These are phyloP conservation scores for Elaphurus davidianus DNA, from an alignment of 2,113 vertebrate genomes.

Conservation along the genomic window DNA sequence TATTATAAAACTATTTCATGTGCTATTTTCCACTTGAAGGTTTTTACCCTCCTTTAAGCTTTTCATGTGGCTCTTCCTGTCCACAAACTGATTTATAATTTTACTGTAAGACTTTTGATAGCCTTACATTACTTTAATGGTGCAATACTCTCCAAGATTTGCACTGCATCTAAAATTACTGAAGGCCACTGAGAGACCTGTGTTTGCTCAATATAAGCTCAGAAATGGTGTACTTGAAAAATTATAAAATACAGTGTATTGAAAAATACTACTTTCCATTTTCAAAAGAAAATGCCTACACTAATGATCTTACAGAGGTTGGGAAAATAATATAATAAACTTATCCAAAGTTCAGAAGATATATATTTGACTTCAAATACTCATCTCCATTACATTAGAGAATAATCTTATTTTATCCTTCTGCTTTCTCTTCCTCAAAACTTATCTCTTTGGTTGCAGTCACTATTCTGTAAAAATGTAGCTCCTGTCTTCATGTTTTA, in stretches of 20 bases:
- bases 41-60: not conserved
- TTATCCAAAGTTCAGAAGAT: not conserved
- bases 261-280: constrained; percentile 32
- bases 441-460: not conserved
- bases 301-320: not conserved
- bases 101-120: not conserved
- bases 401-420: not conserved
- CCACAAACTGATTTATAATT: not conserved
- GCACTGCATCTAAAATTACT: not conserved
- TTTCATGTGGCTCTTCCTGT: not conserved
- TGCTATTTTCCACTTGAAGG: constrained; percentile 1
- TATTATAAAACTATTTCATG: not conserved
- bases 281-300: not conserved
- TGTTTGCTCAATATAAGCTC: not conserved
- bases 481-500: not conserved
- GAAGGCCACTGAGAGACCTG: not conserved
- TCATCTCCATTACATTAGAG: not conserved
- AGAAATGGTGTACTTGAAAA: not conserved
- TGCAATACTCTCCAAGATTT: not conserved
- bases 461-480: not conserved
- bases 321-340: not conserved
- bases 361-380: not conserved
- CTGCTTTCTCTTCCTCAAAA: not conserved
- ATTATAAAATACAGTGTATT: not conserved
- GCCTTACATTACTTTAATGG: not conserved